Evolutionary conservation across 2,113 vertebrate species (phyloP).

Genomic region (Budorcas taxicolor): DNA sequence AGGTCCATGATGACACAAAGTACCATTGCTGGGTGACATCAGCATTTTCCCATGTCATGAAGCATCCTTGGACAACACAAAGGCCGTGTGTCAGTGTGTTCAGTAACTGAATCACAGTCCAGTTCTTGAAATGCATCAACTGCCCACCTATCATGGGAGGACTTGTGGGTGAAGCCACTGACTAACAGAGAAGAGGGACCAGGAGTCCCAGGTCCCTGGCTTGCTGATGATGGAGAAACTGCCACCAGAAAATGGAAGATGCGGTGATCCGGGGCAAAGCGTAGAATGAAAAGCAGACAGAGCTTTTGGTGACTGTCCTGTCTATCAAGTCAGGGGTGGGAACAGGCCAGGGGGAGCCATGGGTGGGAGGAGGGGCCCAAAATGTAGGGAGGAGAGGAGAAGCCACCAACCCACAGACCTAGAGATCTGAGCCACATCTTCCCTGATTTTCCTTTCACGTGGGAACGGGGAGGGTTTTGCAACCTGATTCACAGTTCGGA

Average conservation of each 20-base stretch:
- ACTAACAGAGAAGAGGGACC: not conserved
- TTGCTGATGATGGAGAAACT: not conserved
- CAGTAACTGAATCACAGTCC: not conserved
- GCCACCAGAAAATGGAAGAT: not conserved
- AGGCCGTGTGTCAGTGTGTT: not conserved
- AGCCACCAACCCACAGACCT: not conserved
- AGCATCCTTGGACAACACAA: not conserved
- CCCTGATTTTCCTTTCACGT: not conserved
- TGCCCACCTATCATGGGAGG: not conserved
- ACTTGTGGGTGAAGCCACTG: not conserved
- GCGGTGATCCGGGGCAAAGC: not conserved
- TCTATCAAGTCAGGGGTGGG: not conserved
- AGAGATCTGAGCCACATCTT: not conserved
- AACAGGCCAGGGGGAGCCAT: no score
- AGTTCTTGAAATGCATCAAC: not conserved
- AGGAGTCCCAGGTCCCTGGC: not conserved
- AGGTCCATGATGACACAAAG: not conserved
- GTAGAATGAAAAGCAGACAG: not conserved
- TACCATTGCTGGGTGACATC: not conserved
- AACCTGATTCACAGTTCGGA: not conserved
- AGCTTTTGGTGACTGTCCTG: accelerated
- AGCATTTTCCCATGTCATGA: not conserved
- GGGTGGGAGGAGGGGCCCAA: not conserved
- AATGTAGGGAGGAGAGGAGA: not conserved
- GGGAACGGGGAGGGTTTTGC: conserved; percentile 11